Evolutionary conservation across 2,888 invertebrate species (phyloP), one percentile per base, ranked within the genome.

Genomic region (Cactoblastis cactorum): DNA sequence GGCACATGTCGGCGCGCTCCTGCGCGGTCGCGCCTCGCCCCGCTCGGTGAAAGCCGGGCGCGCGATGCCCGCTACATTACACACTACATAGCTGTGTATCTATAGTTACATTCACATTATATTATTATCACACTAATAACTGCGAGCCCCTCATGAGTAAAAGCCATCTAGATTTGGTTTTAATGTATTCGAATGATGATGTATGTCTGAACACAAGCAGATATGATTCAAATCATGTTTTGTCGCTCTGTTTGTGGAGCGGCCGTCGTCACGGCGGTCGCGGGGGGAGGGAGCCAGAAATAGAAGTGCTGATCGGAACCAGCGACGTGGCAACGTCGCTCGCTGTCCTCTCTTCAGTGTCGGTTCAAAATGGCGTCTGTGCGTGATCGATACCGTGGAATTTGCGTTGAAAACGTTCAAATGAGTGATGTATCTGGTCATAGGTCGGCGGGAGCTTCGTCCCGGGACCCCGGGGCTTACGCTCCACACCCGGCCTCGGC

Each of bases 291-390:
- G 78, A 58, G 80, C 81, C 82, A 80, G 85, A 87, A 88, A 88
- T 89, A 88, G 88, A 83, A 77, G 81, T 77, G 80, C 74, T 80
- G 80, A 79, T 80, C 78, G 78, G 76, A 81, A 73, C 77, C 70
- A 62, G 74, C 85, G 79, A 87, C 87, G 88, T 87, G 88, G 88
- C 88, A 87, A 86, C 88, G 86, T 80, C 84, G 86, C 88, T 65
- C 72, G 71, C 74, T 73, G 74, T 62, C 65, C 66, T 69, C 59
- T 67, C 76, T 15, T 85, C 83, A 88, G 88, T 88, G 86, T 85
- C 85, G 80, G 83, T 85, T 83, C 88, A 89, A 89, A 88, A 89
- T 89, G 88, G 89, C 88, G 87, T 74, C 80, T 80, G 88, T 87
- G 89, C 78, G 89, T 89, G 89, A 89, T 89, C 89, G 85, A 89